Evolutionary conservation across 2,113 vertebrate genomes (phyloP), one percentile per base, ranked within the genome.

Genomic region (Cromileptes altivelis): DNA sequence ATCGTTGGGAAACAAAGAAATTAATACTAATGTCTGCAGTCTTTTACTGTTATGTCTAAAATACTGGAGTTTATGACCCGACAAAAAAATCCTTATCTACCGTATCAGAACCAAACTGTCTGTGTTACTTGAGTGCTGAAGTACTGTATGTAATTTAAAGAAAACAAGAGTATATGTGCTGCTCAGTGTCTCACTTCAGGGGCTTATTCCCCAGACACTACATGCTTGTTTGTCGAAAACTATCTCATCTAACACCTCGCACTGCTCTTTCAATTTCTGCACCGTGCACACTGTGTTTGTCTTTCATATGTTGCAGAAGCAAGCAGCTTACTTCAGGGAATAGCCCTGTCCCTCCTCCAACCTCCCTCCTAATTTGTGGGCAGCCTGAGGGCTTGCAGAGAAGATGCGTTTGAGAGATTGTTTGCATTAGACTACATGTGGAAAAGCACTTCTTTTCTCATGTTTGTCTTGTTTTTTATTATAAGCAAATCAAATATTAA

Each of bases 261-360:
- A 57, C 58, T 69, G 58, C 78, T 79, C 81, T 82, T 88, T 86
- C 89, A 77, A 82, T 91, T 87, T 84, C 80, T 76, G 80, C 80
- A 53, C 70, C 47, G 52, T 74, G 42, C n/a, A 1, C 45, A 25
- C 47, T 58, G 42, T 85, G 88, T 87, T 85, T 82, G 83, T 73
- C 81, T 82, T 85, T 88, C 84, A 85, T 78, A 86, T 86, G 64
- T 58, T 78, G 81, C 72, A 69, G 30, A 73, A 70, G 55, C 40
- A 49, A 81, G 70, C 70, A 50, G 71, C 63, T 72, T 45, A 67
- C 86, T 71, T 85, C 60, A 57, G 84, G 80, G 81, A 84, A 56
- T 49, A 63, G 77, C 13, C 40, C 40, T 1, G 15, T 70, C 63
- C 33, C 63, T 82, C 27, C 63, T 19, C 27, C 60, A 15, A 27